Evolutionary conservation across 37 sponge, comb jelly and placozoan species (phyloP), one percentile per base, ranked within the genome.

Genomic region (Haliclona indistincta): DNA sequence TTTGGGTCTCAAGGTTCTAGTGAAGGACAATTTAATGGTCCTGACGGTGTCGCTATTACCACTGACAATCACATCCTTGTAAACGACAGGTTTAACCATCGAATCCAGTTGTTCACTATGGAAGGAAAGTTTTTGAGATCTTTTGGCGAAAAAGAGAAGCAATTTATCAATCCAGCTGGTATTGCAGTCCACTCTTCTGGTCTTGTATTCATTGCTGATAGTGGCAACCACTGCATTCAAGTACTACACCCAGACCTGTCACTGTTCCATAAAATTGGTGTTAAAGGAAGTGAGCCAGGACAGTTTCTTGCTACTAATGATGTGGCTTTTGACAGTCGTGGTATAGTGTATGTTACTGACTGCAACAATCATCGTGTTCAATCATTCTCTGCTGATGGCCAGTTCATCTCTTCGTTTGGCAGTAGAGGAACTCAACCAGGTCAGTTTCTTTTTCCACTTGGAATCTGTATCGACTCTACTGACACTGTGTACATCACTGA

Each of bases 291-390:
- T 17, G 74, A 40, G 2, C 56, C 56, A 6, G 84, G 84, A 4
- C 71, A 83, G 70, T 83, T 89, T 68, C 73, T 63, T 34, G 36
- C 68, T 29, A 84, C 89, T n/a, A 39, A 30, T 25, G 80, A 63
- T 4, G 58, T 83, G 22, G 75, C 74, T 11, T 72, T 79, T n/a
- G 84, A 83, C 63, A 61, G 47, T 20, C 64, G 70, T 37, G 80
- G 74, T 1, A 75, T 74, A 42, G 69, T 79, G 74, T 89, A 74
- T 41, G 76, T 89, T n/a, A n/a, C n/a, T n/a, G n/a, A n/a, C n/a
- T n/a, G n/a, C n/a, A n/a, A n/a, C n/a, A n/a, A n/a, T n/a, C n/a
- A n/a, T n/a, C n/a, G n/a, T n/a, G n/a, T n/a, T n/a, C n/a, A n/a
- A n/a, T n/a, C n/a, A n/a, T n/a, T n/a, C n/a, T n/a, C n/a, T n/a